phyloP scores from a whole-genome alignment of 2,113 vertebrate genomes.

The Podarcis muralis region DNA sequence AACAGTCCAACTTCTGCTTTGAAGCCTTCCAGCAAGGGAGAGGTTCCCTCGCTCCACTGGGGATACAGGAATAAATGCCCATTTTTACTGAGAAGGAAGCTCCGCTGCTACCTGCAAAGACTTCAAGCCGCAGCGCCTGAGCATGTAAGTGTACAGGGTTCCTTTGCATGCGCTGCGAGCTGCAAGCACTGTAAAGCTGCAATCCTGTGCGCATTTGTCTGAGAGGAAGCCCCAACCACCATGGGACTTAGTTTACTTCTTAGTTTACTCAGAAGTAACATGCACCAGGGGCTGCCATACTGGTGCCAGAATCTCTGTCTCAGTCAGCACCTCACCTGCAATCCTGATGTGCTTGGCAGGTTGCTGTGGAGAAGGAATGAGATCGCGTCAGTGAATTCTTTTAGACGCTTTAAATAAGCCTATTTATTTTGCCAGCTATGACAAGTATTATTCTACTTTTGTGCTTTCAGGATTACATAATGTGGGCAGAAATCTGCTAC shows the following conservation, averaged over 20 bases:
- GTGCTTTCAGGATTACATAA: not conserved
- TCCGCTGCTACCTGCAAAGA: not conserved
- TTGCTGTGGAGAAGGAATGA: no score
- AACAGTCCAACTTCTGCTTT: not conserved
- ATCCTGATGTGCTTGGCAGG: not conserved
- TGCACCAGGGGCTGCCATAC: no score
- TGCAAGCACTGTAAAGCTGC: not conserved
- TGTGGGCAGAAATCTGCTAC: not conserved
- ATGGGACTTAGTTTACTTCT: no score
- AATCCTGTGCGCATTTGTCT: no score
- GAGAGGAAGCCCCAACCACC: not conserved
- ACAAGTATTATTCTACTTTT: not conserved
- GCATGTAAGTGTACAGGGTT: no score
- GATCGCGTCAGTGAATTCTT: not conserved
- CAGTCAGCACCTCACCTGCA: not conserved
- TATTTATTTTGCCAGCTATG: not conserved
- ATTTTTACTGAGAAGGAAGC: not conserved
- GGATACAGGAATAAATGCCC: no score
- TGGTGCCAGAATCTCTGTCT: no score
- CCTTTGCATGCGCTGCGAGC: not conserved
- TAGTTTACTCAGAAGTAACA: not conserved
- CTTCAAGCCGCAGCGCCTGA: not conserved
- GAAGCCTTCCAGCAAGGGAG: not conserved
- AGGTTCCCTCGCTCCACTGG: no score
- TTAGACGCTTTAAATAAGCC: not conserved